These are phyloP conservation scores for Hycleus cichorii DNA, from an alignment of 1,140 invertebrate genomes.

Conservation along the genomic window DNA sequence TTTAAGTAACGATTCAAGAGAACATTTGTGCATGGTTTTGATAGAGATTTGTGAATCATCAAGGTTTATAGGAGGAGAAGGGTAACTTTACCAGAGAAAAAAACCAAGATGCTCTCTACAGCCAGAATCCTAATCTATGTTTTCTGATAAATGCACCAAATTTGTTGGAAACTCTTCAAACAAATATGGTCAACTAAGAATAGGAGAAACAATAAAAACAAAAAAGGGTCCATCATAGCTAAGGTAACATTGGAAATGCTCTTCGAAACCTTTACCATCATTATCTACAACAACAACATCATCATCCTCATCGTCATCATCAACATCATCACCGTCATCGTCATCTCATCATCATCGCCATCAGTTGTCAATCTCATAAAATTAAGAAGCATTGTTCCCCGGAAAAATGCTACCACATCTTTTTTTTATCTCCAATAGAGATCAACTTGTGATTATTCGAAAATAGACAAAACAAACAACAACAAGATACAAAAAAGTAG, in stretches of 20 bases:
- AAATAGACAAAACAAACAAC: no score
- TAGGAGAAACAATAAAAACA: constrained; percentile 5
- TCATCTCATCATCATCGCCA: no score
- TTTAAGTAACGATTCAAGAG: constrained; percentile 12
- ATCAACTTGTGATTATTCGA: constrained; percentile 26
- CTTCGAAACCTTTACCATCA: constrained; percentile 1
- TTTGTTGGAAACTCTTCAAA: no score
- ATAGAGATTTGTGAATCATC: constrained; percentile 1
- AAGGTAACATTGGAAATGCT: constrained; percentile 44
- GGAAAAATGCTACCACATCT: constrained; percentile 14
- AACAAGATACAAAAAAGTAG: constrained; percentile 10
- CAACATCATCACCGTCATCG: no score
- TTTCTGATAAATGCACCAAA: no score
- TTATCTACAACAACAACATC: background rate
- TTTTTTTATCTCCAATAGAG: constrained; percentile 19
- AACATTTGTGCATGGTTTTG: constrained; percentile 10
- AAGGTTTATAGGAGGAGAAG: background rate
- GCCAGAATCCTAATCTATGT: constrained; percentile 20
- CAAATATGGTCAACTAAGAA: constrained; percentile 18
- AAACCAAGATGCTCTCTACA: constrained; percentile 27
- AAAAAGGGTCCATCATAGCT: constrained; percentile 31
- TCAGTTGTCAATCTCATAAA: constrained; percentile 20
- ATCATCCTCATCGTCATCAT: no score
- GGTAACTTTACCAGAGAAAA: background rate
- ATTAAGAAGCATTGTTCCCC: constrained; percentile 16